Base-by-base conservation (phyloP, 1,140 invertebrate genomes). In the Pissodes strobi region DNA sequence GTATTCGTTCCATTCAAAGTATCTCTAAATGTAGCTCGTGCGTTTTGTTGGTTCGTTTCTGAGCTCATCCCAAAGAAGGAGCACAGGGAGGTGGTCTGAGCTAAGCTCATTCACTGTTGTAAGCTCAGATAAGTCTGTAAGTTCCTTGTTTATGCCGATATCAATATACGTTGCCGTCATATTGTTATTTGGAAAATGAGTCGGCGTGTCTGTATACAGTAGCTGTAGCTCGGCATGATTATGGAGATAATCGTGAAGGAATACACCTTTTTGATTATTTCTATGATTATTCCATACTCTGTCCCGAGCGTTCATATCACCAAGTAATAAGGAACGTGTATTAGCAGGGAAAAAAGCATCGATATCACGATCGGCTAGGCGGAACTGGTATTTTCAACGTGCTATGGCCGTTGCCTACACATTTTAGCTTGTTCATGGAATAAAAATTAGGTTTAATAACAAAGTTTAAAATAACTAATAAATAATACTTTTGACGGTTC, bases 71-170 rank as follows among this genome's bases (percentile, higher is more conserved):
- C 8, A 23, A 2, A 15, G 21, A 12, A 25, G 2, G 13, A 2
- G 15, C 12, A 51, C 15, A 10, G 48, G 48, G 18, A 51, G 21
- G 15, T 51, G 48, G 23, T 51, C 48, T 13, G 48, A 51, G 21
- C 8, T 25, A 6, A 51, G 18, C 12, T 25, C 22, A 15, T 30
- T 30, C 25, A 5, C n/a, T 25, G 15, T 30, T 12, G 5, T 19
- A 2, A 51, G 21, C 6, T 30, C 48, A 12, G 25, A 27, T 6
- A 30, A 2, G n/a, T 51, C 12, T 6, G 22, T 51, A 2, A 51
- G 8, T 2, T 17, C 18, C 25, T 51, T 51, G 15, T 51, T 51
- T 30, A 46, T 8, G 10, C 2, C 6, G 6, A 22, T 46, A 46
- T 46, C 43, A 3, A 46, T 46, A 17, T 46, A 46, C 6, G 43